These are phyloP conservation scores for Drosophila buzzatii DNA, from an alignment of 2,888 invertebrate species.

Conservation along the genomic window DNA sequence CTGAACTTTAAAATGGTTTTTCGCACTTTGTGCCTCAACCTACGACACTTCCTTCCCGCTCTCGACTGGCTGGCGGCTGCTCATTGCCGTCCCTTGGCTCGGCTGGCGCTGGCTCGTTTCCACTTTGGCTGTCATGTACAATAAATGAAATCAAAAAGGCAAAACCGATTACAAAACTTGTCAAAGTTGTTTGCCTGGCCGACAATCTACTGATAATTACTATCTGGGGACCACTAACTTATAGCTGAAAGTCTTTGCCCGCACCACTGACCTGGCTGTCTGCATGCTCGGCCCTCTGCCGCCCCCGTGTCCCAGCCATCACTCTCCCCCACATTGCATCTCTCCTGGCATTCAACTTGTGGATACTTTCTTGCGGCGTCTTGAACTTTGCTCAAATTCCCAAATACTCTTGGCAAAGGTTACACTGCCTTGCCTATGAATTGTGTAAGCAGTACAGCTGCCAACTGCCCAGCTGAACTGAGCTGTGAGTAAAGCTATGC, in stretches of 20 bases:
- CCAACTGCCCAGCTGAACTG: background rate
- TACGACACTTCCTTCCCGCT: accelerated
- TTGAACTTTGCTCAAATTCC: constrained; percentile 43
- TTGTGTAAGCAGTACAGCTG: background rate
- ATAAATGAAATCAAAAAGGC: constrained; percentile 75
- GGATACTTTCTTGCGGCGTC: constrained; percentile 43
- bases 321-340: background rate
- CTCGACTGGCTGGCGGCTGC: background rate
- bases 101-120: constrained; percentile 7
- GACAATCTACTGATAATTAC: constrained; percentile 80
- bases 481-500: background rate
- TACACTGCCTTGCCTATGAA: background rate
- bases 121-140: constrained; percentile 66
- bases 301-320: background rate
- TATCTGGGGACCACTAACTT: constrained; percentile 80
- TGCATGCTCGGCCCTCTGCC: background rate
- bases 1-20: constrained; percentile 38
- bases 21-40: background rate
- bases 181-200: constrained; percentile 68
- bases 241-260: constrained; percentile 44
- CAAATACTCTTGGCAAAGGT: constrained; percentile 3
- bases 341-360: constrained; percentile 35
- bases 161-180: constrained; percentile 78
- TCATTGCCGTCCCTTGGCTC: background rate
- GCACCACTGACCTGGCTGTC: background rate